Conservation (phyloP, 2,888 invertebrate genomes). For the Ptycholaimellus sp. region DNA sequence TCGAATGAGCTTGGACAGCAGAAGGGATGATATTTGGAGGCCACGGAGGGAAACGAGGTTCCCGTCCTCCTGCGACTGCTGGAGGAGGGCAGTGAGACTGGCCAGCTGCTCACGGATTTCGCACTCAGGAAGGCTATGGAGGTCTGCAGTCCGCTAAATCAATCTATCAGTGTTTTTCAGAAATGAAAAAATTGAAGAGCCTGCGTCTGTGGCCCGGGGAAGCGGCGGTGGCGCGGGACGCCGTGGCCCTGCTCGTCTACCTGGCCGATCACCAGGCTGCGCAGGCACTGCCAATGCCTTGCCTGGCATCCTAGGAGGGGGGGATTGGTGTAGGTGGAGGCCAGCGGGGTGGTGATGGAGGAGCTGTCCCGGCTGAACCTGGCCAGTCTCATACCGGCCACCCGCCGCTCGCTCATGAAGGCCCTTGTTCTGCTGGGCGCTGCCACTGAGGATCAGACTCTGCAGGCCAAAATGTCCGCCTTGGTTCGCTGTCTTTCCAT, state of each 20-base stretch:
- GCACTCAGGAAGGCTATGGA: too few species aligned
- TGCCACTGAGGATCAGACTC: conserved; percentile 10
- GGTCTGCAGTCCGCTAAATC: conserved; percentile 34
- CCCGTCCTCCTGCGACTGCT: not conserved
- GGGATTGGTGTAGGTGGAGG: conserved; percentile 1
- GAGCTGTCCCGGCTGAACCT: conserved; percentile 8
- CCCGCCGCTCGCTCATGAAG: conserved; percentile 44
- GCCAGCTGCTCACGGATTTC: conserved; percentile 24
- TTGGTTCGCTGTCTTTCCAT: conserved; percentile 12
- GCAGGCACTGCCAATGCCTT: too few species aligned
- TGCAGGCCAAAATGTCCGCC: conserved; percentile 14
- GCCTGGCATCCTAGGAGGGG: not conserved
- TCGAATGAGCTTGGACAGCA: too few species aligned
- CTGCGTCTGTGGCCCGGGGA: conserved; percentile 29
- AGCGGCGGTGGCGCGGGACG: conserved; percentile 10
- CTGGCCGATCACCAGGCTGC: conserved; percentile 37
- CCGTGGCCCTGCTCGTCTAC: conserved; percentile 33
- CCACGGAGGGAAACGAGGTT: too few species aligned
- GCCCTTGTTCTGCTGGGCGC: conserved; percentile 39
- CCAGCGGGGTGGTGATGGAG: conserved; percentile 3
- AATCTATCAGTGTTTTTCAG: not conserved
- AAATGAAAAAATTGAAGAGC: not conserved
- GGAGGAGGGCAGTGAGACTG: not conserved
- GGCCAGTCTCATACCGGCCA: conserved; percentile 33
- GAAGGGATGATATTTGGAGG: too few species aligned